phyloP scores from a whole-genome alignment of 2,888 invertebrate species.

The Lycaena phlaeas region DNA sequence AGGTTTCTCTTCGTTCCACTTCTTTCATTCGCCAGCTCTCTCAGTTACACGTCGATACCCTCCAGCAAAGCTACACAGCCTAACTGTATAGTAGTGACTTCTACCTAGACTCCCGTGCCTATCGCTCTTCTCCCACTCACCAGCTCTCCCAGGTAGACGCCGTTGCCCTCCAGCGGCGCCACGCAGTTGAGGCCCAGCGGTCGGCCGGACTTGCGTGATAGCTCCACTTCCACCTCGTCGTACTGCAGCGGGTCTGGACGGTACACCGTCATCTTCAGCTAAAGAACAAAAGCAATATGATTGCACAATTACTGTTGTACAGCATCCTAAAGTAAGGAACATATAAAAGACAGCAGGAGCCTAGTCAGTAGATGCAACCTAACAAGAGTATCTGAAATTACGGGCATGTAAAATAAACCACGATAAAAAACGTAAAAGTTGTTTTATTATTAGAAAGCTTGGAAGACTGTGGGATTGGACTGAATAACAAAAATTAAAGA shows the following conservation, averaged over 20 bases:
- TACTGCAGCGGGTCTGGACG: conserved; percentile 81
- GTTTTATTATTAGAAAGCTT: too few relatives aligned
- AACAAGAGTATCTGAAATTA: too few relatives aligned
- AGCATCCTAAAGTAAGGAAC: too few relatives aligned
- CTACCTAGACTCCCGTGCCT: too few relatives aligned
- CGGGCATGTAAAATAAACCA: too few relatives aligned
- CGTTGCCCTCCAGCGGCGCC: conserved; percentile 75
- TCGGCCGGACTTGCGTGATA: conserved; percentile 90
- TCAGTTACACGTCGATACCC: conserved; percentile 89
- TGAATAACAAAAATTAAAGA: too few relatives aligned
- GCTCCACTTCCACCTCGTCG: conserved; percentile 83
- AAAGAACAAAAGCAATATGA: conserved; percentile 22
- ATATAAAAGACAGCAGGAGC: neutral
- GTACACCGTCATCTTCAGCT: conserved; percentile 89
- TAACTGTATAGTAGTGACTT: too few relatives aligned
- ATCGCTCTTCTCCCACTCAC: too few relatives aligned
- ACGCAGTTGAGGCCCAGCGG: conserved; percentile 91
- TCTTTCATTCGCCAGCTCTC: conserved; percentile 91
- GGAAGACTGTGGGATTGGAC: too few relatives aligned
- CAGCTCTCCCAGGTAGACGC: conserved; percentile 93
- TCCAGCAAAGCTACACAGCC: conserved; percentile 77
- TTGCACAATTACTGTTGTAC: neutral
- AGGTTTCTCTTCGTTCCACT: too few relatives aligned
- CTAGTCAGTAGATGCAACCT: too few relatives aligned
- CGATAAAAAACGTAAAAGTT: too few relatives aligned